Evolutionary conservation across 2,797 vertebrate genomes (phyloP).

Genomic region (Phrynocephalus guinanensis): DNA sequence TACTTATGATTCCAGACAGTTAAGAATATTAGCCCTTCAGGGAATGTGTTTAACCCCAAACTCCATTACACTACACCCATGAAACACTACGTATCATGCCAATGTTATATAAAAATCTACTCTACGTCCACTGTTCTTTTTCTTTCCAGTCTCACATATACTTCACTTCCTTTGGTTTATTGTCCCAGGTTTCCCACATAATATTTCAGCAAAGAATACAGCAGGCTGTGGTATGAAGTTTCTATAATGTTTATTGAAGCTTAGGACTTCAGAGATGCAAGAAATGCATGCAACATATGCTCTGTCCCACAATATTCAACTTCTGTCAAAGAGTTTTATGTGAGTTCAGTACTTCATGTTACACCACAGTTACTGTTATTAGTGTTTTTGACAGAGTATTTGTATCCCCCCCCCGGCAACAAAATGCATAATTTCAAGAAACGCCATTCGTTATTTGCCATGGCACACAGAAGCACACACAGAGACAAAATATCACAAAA

Average conservation of each 20-base stretch:
- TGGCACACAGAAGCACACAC: not conserved
- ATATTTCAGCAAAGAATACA: not conserved
- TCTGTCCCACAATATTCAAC: not conserved
- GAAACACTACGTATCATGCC: not conserved
- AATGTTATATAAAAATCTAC: not conserved
- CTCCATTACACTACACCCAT: not conserved
- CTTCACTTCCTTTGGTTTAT: slow-evolving; percentile 48
- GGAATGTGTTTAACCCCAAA: not conserved
- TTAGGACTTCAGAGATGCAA: not conserved
- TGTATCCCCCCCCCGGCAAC: not conserved
- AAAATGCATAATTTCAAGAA: not conserved
- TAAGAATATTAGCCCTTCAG: slow-evolving; percentile 24
- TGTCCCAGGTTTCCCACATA: slow-evolving; percentile 40
- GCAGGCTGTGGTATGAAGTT: not conserved
- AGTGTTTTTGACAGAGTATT: slow-evolving; percentile 16
- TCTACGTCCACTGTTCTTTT: slow-evolving; percentile 30
- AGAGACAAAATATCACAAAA: too few relatives aligned
- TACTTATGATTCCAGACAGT: not conserved
- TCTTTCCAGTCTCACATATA: slow-evolving; percentile 19
- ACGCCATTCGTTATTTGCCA: slow-evolving; percentile 37
- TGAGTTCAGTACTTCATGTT: rapidly evolving
- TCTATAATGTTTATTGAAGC: slow-evolving; percentile 4
- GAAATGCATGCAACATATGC: not conserved
- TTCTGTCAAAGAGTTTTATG: slow-evolving; percentile 21
- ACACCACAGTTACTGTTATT: not conserved